These are phyloP conservation scores for Ferdinandea cuprea DNA, from an alignment of 2,888 invertebrate genomes.

Conservation along the genomic window DNA sequence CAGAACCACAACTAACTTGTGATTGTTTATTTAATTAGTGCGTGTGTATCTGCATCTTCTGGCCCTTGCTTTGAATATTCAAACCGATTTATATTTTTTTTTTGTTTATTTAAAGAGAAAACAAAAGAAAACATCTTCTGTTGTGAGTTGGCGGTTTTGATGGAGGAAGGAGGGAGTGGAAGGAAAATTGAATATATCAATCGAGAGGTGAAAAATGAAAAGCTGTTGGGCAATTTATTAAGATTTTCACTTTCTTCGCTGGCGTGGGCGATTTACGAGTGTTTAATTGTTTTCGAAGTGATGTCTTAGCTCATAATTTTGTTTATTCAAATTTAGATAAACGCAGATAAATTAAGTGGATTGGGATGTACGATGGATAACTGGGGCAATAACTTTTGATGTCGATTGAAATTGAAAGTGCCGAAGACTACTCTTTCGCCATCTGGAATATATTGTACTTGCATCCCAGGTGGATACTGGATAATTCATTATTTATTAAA, in stretches of 20 bases:
- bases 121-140: slow-evolving; percentile 3
- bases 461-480: neutral
- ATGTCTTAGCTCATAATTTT: slow-evolving; percentile 64
- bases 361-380: slow-evolving; percentile 3
- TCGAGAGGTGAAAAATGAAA: slow-evolving; percentile 15
- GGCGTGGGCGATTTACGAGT: slow-evolving; percentile 48
- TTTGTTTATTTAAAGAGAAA: slow-evolving; percentile 45
- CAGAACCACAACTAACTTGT: neutral
- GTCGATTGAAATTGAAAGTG: neutral
- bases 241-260: slow-evolving; percentile 18
- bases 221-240: slow-evolving; percentile 36
- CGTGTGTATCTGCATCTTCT: slow-evolving; percentile 28
- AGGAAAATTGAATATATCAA: slow-evolving; percentile 23
- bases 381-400: slow-evolving; percentile 19
- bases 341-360: neutral
- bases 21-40: slow-evolving; percentile 51
- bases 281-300: slow-evolving; percentile 71
- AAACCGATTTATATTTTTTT: neutral
- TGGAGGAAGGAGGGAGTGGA: neutral
- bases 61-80: neutral
- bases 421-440: neutral
- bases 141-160: too few species aligned
- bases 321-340: slow-evolving; percentile 54
- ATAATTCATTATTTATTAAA: neutral
- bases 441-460: neutral